Conservation (phyloP, 2,888 invertebrate species). For the Tenthredo amoena region DNA sequence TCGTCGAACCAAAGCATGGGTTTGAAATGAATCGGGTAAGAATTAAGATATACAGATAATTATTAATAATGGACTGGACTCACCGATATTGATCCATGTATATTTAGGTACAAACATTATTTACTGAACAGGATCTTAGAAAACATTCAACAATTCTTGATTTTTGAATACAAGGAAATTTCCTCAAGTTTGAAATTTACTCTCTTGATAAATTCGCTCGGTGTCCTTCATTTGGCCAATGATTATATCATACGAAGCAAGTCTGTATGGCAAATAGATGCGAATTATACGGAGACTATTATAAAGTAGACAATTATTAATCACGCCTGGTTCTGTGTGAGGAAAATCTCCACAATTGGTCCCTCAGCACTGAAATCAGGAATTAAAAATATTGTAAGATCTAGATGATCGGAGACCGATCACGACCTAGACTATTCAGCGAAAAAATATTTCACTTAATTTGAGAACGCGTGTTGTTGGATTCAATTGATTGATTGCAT, state of each 20-base stretch:
- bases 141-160: neutral
- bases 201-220: neutral
- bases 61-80: neutral
- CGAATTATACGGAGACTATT: neutral
- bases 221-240: neutral
- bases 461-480: neutral
- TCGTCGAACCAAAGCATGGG: constrained; percentile 85
- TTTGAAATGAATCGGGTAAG: constrained; percentile 89
- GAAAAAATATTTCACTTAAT: neutral
- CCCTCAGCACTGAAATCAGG: neutral
- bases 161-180: neutral
- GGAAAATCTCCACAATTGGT: neutral
- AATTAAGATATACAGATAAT: constrained; percentile 45
- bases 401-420: neutral
- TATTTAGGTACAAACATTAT: neutral
- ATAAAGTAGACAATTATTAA: neutral
- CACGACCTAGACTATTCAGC: neutral
- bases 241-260: neutral
- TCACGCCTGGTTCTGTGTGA: neutral
- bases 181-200: neutral
- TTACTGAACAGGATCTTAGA: neutral
- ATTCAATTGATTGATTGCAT: neutral
- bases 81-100: too few relatives aligned
- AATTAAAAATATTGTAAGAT: neutral
- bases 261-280: neutral